These are phyloP conservation scores for Isurus oxyrinchus DNA, from an alignment of 2,113 vertebrate genomes.

Conservation along the genomic window DNA sequence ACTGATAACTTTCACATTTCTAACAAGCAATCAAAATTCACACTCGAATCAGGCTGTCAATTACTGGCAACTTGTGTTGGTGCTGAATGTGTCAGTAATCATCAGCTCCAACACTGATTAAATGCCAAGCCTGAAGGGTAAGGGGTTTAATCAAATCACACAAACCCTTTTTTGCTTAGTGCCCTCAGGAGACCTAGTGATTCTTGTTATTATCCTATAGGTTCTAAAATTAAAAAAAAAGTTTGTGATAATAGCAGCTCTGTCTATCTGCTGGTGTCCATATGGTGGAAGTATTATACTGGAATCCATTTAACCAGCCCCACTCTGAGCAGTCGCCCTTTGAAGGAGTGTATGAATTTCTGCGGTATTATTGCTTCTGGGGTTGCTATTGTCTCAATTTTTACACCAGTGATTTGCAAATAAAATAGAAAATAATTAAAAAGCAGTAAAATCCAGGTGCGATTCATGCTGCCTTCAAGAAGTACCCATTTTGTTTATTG, in stretches of 20 bases:
- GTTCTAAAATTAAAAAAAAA: background rate
- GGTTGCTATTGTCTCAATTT: background rate
- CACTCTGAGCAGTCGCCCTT: background rate
- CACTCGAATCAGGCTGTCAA: background rate
- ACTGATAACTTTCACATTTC: background rate
- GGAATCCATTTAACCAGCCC: background rate
- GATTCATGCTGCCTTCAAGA: background rate
- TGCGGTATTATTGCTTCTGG: background rate
- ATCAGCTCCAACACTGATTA: constrained; percentile 22
- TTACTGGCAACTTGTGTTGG: background rate
- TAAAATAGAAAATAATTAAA: background rate
- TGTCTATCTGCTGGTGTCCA: background rate
- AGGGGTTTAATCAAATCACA: constrained; percentile 11
- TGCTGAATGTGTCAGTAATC: background rate
- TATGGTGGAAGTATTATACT: background rate
- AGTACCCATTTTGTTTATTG: background rate
- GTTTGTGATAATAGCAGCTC: background rate
- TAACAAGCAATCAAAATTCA: constrained; percentile 24
- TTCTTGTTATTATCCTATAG: background rate
- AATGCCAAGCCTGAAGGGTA: background rate
- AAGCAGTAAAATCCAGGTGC: background rate
- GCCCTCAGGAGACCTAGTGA: background rate
- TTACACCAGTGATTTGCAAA: background rate
- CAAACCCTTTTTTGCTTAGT: background rate
- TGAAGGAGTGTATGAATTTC: background rate